Base-by-base conservation (phyloP, 1,140 invertebrate species). In the Berghia stephanieae region DNA sequence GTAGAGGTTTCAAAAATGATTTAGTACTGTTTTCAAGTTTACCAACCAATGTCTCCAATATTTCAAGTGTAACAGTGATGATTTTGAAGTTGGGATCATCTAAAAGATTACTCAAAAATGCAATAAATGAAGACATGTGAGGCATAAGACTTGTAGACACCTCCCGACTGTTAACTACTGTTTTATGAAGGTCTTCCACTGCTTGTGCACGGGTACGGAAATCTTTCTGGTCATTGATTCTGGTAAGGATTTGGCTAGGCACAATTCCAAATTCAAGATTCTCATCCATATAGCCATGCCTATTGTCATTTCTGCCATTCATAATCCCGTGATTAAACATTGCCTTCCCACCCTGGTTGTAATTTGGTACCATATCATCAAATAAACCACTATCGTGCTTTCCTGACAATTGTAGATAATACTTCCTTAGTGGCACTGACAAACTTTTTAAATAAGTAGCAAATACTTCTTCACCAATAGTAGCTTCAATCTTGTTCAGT, bases 101-200 rank as follows among this genome's bases (percentile, higher is more conserved):
- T 34, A 92, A 85, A 3, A 92, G 84, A 75, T 88, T 86, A 72
- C 90, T 89, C 6, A 92, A 88, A 78, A 94, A 91, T 74, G 91
- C 90, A 55, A 94, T 89, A 73, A 94, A 91, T 69, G 92, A 91
- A 75, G 92, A 91, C 80, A 94, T 89, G 85, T 93, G 90, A 1
- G 93, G 91, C 80, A 92, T 90, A 34, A 94, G 88, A 67, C 78
- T 80, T 36, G 75, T 78, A 69, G 88, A 80, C 63, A 86, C 75
- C 66, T 87, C 83, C 60, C 74, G 77, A 36, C 78, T 78, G 31
- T 84, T 83, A 73, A 80, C 76, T 34, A 90, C 76, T 67, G 86
- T 84, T 42, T 67, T 79, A 74, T 87, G 85, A 42, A 90, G 79
- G 69, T 88, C 85, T 67, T 89, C 88, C 44, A 89, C 85, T 63